Conservation (phyloP, 2,888 invertebrate species). For the Amphipyra berbera region DNA sequence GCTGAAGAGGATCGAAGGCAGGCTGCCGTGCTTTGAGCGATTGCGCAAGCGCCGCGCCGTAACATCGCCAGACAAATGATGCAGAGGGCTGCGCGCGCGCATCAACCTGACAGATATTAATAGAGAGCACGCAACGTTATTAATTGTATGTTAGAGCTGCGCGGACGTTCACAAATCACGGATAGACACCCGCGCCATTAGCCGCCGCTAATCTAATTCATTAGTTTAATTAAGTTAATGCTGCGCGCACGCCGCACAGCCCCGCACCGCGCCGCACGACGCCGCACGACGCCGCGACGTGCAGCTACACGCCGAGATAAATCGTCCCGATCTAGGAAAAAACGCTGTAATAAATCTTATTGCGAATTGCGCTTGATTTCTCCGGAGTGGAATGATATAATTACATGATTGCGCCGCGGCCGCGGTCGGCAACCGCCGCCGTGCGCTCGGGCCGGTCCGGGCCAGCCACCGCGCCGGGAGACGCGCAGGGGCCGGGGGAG, state of each 20-base stretch:
- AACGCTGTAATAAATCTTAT: constrained; percentile 71
- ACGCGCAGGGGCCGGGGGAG: neutral
- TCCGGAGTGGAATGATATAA: constrained; percentile 74
- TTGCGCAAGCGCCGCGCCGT: constrained; percentile 2
- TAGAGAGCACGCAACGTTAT: constrained; percentile 62
- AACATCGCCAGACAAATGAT: constrained; percentile 40
- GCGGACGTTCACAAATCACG: constrained; percentile 56
- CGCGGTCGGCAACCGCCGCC: constrained; percentile 39
- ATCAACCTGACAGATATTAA: constrained; percentile 65
- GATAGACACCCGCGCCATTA: constrained; percentile 56
- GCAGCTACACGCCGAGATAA: constrained; percentile 55
- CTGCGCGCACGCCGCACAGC: constrained; percentile 59
- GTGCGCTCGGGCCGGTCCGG: neutral
- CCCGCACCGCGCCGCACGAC: constrained; percentile 49
- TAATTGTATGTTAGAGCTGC: constrained; percentile 53
- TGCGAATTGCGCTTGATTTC: constrained; percentile 74
- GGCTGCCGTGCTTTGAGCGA: neutral
- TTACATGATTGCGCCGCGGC: constrained; percentile 70
- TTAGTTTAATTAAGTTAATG: constrained; percentile 77
- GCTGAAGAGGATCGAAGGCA: neutral
- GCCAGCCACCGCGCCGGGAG: neutral
- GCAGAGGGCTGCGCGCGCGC: constrained; percentile 19
- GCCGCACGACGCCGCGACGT: constrained; percentile 36
- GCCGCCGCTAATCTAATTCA: constrained; percentile 70
- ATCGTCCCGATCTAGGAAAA: constrained; percentile 69